Conservation (phyloP, 1,140 invertebrate species). For the Drosophila suzukii region DNA sequence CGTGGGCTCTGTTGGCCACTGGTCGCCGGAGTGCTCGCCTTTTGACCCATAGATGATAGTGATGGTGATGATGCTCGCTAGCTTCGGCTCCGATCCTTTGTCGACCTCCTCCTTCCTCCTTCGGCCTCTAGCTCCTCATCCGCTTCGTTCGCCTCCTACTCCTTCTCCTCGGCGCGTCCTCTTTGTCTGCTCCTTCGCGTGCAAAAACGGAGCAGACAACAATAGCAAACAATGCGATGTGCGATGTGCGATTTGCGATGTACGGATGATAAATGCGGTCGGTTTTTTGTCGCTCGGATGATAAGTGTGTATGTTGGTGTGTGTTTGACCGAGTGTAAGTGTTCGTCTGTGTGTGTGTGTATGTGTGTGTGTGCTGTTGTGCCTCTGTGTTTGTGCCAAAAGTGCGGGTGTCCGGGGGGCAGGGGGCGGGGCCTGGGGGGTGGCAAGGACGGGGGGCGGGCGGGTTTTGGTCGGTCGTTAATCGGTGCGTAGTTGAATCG, state of each 20-base stretch:
- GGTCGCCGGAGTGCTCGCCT: constrained; percentile 91
- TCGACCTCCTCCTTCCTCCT: neutral
- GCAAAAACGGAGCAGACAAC: constrained; percentile 68
- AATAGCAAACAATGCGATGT: constrained; percentile 74
- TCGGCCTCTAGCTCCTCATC: neutral
- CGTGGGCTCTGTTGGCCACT: constrained; percentile 89
- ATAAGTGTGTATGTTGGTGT: constrained; percentile 46
- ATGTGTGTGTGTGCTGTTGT: constrained; percentile 1
- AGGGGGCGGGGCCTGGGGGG: neutral
- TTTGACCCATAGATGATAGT: constrained; percentile 89
- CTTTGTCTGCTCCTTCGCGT: constrained; percentile 48
- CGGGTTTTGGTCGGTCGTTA: constrained; percentile 37
- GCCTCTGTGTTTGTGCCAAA: constrained; percentile 34
- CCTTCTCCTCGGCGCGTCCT: constrained; percentile 10
- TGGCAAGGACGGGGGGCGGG: constrained; percentile 29
- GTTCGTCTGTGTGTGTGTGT: constrained; percentile 9
- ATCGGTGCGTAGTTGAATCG: constrained; percentile 34
- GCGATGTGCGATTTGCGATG: constrained; percentile 30
- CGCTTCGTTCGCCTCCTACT: constrained; percentile 4
- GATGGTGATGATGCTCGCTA: neutral
- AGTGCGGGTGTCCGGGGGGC: constrained; percentile 34
- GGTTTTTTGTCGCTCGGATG: constrained; percentile 41
- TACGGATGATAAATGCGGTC: constrained; percentile 61
- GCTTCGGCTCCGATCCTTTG: constrained; percentile 12
- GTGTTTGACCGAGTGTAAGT: constrained; percentile 6